These are phyloP conservation scores for Mellivora capensis DNA, from an alignment of 2,113 vertebrate genomes.

Conservation along the genomic window DNA sequence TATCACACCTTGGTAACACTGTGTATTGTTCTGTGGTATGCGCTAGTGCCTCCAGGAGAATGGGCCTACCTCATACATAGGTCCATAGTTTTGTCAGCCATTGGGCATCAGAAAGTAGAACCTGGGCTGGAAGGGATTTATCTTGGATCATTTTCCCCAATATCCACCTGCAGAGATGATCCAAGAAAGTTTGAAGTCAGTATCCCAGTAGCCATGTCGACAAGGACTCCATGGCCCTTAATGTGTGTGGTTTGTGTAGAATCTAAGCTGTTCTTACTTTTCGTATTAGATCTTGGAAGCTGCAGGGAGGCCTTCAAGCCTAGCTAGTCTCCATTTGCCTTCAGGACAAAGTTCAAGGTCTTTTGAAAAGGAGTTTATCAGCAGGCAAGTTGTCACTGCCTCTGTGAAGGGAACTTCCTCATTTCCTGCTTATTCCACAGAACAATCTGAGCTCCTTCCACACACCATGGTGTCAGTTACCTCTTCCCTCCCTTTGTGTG, in stretches of 20 bases:
- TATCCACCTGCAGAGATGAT: background rate
- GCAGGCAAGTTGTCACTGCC: background rate
- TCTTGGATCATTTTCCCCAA: background rate
- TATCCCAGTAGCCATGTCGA: background rate
- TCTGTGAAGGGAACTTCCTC: background rate
- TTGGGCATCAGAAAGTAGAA: constrained; percentile 26
- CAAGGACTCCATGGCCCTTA: background rate
- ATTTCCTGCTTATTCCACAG: background rate
- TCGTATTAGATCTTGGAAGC: background rate
- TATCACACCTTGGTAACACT: background rate
- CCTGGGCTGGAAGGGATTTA: background rate
- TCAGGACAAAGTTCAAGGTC: background rate
- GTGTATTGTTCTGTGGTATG: background rate
- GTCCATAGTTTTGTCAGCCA: background rate
- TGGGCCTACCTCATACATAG: background rate
- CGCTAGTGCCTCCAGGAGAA: background rate
- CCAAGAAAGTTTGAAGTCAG: background rate
- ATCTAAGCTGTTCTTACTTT: background rate
- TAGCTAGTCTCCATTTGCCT: background rate
- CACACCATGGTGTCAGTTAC: background rate
- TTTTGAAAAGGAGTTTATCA: background rate
- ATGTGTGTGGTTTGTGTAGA: background rate
- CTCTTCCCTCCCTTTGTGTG: background rate
- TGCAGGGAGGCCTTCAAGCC: background rate
- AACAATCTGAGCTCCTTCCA: background rate